Percentiles rank a stretch among this genome's conserved stretches.
phyloP scores from a whole-genome alignment of 2,113 vertebrate genomes.

The Hippocampus zosterae region DNA sequence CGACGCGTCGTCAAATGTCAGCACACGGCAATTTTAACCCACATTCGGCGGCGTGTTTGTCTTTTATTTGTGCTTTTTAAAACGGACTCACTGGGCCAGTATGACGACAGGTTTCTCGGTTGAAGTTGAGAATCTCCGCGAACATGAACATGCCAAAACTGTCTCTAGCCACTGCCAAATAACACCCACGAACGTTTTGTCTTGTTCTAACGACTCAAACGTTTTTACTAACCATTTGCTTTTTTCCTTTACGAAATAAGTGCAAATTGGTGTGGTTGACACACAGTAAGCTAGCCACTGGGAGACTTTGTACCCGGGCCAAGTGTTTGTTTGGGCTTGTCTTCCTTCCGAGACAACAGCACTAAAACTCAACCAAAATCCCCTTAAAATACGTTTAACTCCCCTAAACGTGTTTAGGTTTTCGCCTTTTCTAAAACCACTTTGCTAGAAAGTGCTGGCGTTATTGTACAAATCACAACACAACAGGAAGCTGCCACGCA shows the following conservation, averaged over 20 bases:
- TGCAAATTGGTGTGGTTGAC: slow-evolving; percentile 8
- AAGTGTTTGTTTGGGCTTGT: neutral
- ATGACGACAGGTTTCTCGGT: slow-evolving; percentile 2
- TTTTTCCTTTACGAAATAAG: neutral
- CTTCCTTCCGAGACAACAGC: neutral
- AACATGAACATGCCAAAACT: slow-evolving; percentile 4
- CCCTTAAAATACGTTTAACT: neutral
- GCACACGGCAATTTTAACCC: neutral
- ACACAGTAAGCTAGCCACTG: neutral
- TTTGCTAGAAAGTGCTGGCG: neutral
- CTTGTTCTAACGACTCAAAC: neutral
- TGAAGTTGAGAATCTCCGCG: slow-evolving; percentile 2
- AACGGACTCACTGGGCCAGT: neutral
- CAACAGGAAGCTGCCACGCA: slow-evolving; percentile 1
- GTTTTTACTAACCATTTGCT: neutral
- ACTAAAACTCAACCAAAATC: neutral
- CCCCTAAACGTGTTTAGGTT: neutral
- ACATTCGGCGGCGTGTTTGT: neutral
- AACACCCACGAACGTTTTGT: neutral
- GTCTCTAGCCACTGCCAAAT: neutral
- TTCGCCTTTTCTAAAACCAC: neutral
- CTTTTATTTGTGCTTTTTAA: neutral
- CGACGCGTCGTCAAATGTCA: neutral
- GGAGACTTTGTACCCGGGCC: slow-evolving; percentile 12
- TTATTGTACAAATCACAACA: neutral